A percentile compares a stretch with the other conserved stretches of the same genome.
phyloP scores from a whole-genome alignment of 2,888 invertebrate genomes.

The Callimorpha dominula region DNA sequence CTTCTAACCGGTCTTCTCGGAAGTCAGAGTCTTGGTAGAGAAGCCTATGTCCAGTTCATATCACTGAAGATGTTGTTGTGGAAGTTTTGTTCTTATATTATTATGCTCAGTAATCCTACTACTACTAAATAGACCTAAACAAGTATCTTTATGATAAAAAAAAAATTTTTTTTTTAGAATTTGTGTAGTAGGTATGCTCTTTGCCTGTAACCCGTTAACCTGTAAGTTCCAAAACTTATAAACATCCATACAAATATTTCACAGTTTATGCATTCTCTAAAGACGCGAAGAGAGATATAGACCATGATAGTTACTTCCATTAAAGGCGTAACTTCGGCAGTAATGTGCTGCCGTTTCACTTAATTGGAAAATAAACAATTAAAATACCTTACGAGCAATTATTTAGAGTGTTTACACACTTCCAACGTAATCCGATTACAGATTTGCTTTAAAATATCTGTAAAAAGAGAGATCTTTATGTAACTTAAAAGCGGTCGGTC shows the following conservation, averaged over 20 bases:
- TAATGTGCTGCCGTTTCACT: not conserved
- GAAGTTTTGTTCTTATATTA: not conserved
- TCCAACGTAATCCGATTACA: not conserved
- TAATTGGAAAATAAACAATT: constrained; percentile 6
- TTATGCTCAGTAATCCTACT: not conserved
- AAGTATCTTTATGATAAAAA: no score
- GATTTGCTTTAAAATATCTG: constrained; percentile 7
- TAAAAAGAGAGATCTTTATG: constrained; percentile 20
- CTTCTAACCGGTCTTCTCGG: no score
- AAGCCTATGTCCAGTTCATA: no score
- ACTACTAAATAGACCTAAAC: not conserved
- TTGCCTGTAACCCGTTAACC: not conserved
- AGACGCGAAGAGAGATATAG: not conserved
- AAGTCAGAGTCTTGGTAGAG: no score
- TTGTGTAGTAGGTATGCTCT: no score
- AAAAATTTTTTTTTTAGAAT: not conserved
- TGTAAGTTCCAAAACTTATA: not conserved
- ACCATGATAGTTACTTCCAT: not conserved
- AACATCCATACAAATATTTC: not conserved
- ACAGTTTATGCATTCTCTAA: not conserved
- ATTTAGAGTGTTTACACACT: not conserved
- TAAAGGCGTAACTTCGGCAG: not conserved
- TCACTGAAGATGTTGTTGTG: no score
- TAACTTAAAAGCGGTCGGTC: not conserved
- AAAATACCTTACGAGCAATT: not conserved